phyloP scores from a whole-genome alignment of 1,140 invertebrate species.

The Heliothis virescens region DNA sequence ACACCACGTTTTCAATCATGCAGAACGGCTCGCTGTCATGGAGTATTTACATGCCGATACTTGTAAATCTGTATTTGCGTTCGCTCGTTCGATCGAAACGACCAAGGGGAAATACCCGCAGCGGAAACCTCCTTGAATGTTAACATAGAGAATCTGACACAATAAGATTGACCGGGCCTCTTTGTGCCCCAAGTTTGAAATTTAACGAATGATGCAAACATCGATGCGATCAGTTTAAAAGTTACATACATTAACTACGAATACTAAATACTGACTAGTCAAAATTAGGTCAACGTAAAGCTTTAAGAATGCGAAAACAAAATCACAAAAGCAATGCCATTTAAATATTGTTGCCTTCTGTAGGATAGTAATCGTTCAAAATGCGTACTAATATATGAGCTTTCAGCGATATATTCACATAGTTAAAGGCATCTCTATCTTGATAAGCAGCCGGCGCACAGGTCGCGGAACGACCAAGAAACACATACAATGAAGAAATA shows the following conservation, averaged over 20 bases:
- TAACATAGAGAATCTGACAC: slow-evolving; percentile 23
- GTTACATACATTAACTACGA: slow-evolving; percentile 73
- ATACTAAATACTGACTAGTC: slow-evolving; percentile 65
- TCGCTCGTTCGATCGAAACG: slow-evolving; percentile 28
- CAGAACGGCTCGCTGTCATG: slow-evolving; percentile 82
- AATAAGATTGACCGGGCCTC: slow-evolving; percentile 5
- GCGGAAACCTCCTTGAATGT: slow-evolving; percentile 16
- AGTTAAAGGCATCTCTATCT: slow-evolving; percentile 74
- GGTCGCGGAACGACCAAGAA: slow-evolving; percentile 84
- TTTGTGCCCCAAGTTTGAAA: background rate
- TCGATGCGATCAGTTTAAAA: slow-evolving; percentile 74
- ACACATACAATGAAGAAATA: slow-evolving; percentile 82
- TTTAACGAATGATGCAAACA: slow-evolving; percentile 47
- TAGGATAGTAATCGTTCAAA: slow-evolving; percentile 70
- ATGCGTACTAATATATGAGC: slow-evolving; percentile 75
- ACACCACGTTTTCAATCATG: slow-evolving; percentile 87
- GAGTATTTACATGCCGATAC: slow-evolving; percentile 77
- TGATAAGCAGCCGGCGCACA: slow-evolving; percentile 74
- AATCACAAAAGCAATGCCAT: slow-evolving; percentile 80
- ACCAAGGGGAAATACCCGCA: slow-evolving; percentile 22
- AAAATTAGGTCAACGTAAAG: slow-evolving; percentile 76
- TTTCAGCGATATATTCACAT: slow-evolving; percentile 71
- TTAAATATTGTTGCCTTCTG: slow-evolving; percentile 84
- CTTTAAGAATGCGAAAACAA: slow-evolving; percentile 74
- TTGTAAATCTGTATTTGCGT: slow-evolving; percentile 47